Conservation (phyloP, 2,888 invertebrate genomes). For the Ormyrus nitidulus region DNA sequence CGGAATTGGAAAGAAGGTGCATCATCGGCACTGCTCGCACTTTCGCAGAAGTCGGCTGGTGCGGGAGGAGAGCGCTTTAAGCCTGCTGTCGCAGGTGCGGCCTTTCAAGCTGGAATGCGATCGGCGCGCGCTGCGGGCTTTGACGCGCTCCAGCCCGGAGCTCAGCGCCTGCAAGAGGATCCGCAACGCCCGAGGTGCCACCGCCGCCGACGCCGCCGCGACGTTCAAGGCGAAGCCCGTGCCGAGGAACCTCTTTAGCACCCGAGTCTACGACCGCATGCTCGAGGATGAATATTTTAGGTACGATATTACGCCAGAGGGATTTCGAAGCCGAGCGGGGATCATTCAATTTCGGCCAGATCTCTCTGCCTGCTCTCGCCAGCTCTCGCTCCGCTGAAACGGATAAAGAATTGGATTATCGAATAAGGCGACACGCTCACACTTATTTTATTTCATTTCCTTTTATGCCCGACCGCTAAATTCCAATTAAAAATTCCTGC, state of each 20-base stretch:
- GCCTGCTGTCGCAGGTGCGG: slow-evolving; percentile 71
- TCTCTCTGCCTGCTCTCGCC: no score
- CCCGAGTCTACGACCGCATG: slow-evolving; percentile 83
- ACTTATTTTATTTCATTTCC: no score
- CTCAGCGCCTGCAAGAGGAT: slow-evolving; percentile 58
- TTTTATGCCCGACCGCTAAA: no score
- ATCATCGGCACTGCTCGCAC: not conserved
- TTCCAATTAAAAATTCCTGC: no score
- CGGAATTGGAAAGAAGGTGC: no score
- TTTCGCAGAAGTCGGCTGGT: slow-evolving; percentile 69
- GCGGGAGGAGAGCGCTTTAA: slow-evolving; percentile 71
- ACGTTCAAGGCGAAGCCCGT: slow-evolving; percentile 82
- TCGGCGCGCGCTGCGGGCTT: slow-evolving; percentile 67
- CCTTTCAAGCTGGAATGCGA: slow-evolving; percentile 73
- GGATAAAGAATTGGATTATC: no score
- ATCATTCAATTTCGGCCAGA: not conserved
- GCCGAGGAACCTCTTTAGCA: slow-evolving; percentile 83
- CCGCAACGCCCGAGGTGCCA: not conserved
- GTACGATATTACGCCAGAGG: slow-evolving; percentile 68
- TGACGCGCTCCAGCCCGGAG: slow-evolving; percentile 73
- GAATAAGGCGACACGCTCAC: no score
- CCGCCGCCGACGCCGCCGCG: slow-evolving; percentile 57
- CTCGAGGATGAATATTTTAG: slow-evolving; percentile 85
- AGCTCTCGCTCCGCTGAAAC: no score
- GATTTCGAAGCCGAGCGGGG: not conserved